phyloP scores from a whole-genome alignment of 1,140 invertebrate genomes.

The Dufourea novaeangliae region DNA sequence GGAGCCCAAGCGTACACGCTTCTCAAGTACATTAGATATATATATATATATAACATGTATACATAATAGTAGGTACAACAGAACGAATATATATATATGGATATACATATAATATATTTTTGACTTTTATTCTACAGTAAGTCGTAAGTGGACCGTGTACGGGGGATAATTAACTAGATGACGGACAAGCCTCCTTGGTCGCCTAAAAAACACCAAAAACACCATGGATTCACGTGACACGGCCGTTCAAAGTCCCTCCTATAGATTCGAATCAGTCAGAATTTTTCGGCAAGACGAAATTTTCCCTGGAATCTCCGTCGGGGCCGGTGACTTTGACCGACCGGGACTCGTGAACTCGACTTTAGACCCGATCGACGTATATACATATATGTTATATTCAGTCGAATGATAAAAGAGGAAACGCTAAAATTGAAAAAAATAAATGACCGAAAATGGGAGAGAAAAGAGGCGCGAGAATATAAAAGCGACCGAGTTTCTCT shows the following conservation, averaged over 20 bases:
- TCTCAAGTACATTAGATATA: slow-evolving; percentile 38
- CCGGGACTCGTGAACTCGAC: neutral
- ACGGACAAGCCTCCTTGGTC: slow-evolving; percentile 42
- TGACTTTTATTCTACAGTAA: slow-evolving; percentile 69
- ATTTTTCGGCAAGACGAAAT: neutral
- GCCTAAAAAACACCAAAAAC: slow-evolving; percentile 8
- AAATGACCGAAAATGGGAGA: neutral
- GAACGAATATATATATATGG: slow-evolving; percentile 54
- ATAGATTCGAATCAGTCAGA: neutral
- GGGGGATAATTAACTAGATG: slow-evolving; percentile 15
- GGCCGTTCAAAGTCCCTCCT: neutral
- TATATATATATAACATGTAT: slow-evolving; percentile 2
- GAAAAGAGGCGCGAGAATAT: neutral
- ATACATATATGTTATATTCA: neutral
- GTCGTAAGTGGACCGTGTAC: slow-evolving; percentile 32
- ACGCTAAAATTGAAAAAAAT: neutral
- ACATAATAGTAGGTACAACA: slow-evolving; percentile 46
- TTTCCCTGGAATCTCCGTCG: neutral
- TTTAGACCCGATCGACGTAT: slow-evolving; percentile 21
- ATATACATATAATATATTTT: slow-evolving; percentile 65
- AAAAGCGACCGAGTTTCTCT: slow-evolving; percentile 28
- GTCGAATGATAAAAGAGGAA: neutral
- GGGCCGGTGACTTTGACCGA: too few relatives aligned
- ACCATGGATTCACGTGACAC: neutral
- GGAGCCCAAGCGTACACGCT: slow-evolving; percentile 22